A percentile compares a stretch with the other conserved stretches of the same genome.
Conservation (phyloP, 1,140 invertebrate species). For the Oryctes rhinoceros region DNA sequence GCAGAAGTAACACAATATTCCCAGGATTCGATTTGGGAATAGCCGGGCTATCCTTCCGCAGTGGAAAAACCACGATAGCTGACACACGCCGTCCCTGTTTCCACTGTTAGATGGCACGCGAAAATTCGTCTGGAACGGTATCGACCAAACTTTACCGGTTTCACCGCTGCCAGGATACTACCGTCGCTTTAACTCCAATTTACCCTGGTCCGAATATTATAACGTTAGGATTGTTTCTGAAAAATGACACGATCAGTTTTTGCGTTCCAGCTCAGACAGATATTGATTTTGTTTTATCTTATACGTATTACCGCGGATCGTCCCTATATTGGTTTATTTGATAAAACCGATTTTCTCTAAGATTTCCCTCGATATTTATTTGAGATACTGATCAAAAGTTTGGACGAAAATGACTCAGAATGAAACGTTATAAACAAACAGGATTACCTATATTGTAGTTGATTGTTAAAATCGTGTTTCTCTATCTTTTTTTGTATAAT, state of each 20-base stretch:
- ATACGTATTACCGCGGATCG: background rate
- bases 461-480: no score
- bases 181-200: constrained; percentile 16
- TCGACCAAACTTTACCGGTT: constrained; percentile 30
- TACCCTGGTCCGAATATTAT: constrained; percentile 19
- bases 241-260: constrained; percentile 20
- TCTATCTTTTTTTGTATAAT: no score
- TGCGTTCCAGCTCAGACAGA: constrained; percentile 6
- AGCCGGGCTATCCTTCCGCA: constrained; percentile 19
- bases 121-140: constrained; percentile 12
- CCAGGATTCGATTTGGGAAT: constrained; percentile 31
- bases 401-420: background rate
- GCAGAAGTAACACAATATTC: constrained; percentile 33
- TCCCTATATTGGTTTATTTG: background rate
- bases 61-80: constrained; percentile 24
- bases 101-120: constrained; percentile 20
- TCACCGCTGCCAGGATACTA: constrained; percentile 16
- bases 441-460: no score
- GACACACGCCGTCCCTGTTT: constrained; percentile 21
- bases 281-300: constrained; percentile 10
- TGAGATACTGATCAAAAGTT: background rate
- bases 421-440: no score
- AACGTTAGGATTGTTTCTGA: constrained; percentile 36
- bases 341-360: constrained; percentile 16
- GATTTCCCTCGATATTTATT: background rate